phyloP scores from a whole-genome alignment of 2,888 invertebrate genomes.

The Synanthedon tipuliformis region DNA sequence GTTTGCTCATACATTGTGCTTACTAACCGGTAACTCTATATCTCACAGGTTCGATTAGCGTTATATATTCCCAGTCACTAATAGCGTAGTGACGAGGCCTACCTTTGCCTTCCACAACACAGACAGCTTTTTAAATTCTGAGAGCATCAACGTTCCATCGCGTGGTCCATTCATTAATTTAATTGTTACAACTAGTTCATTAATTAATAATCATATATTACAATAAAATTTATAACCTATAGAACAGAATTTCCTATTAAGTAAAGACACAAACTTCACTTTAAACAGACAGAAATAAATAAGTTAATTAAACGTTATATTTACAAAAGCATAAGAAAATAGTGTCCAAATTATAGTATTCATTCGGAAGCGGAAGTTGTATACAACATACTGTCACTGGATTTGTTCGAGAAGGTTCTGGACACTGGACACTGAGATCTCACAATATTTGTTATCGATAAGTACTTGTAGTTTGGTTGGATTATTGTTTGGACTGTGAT shows the following conservation, averaged over 20 bases:
- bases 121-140: constrained; percentile 54
- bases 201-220: constrained; percentile 51
- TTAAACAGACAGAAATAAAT: constrained; percentile 53
- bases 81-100: constrained; percentile 6
- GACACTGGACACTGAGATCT: constrained; percentile 67
- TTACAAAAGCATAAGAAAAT: constrained; percentile 64
- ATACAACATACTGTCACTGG: constrained; percentile 65
- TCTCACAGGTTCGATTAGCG: constrained; percentile 36
- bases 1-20: constrained; percentile 64
- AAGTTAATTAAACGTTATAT: constrained; percentile 60
- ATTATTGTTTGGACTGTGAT: constrained; percentile 11
- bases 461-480: constrained; percentile 26
- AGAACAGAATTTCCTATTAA: constrained; percentile 64
- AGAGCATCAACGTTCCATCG: constrained; percentile 57
- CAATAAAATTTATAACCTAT: constrained; percentile 69
- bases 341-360: constrained; percentile 32
- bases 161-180: constrained; percentile 63
- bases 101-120: neutral
- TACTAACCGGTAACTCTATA: constrained; percentile 55
- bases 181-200: constrained; percentile 20
- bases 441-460: constrained; percentile 20
- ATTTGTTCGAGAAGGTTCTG: constrained; percentile 53
- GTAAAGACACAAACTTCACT: constrained; percentile 28
- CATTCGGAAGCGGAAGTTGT: constrained; percentile 26
- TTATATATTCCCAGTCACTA: constrained; percentile 30